Conservation (phyloP, 2,797 vertebrate genomes). For the Megalops cyprinoides region DNA sequence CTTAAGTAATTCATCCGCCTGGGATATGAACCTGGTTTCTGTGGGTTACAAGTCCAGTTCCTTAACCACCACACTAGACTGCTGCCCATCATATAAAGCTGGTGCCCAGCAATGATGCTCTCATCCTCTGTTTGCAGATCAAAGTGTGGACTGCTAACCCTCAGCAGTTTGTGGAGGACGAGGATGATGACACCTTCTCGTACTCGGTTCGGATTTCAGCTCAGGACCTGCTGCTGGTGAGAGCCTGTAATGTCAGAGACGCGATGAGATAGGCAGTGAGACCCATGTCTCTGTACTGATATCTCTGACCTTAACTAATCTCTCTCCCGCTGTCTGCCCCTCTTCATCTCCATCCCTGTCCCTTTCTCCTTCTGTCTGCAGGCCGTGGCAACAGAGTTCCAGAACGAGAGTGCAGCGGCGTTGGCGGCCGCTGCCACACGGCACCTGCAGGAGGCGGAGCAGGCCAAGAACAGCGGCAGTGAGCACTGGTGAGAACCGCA, state of each 20-base stretch:
- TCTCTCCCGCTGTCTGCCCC: conserved; percentile 72
- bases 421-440: conserved; percentile 93
- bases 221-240: conserved; percentile 93
- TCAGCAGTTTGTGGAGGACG: conserved; percentile 97
- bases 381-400: conserved; percentile 96
- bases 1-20: too few species aligned
- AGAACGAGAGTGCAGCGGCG: conserved; percentile 94
- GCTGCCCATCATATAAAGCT: too few species aligned
- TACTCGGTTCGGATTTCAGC: conserved; percentile 97
- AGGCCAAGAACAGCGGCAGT: conserved; percentile 82
- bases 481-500: conserved; percentile 86
- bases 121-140: conserved; percentile 71
- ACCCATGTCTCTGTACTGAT: too few species aligned
- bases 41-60: too few species aligned
- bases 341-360: too few species aligned
- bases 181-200: conserved; percentile 97
- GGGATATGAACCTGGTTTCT: too few species aligned
- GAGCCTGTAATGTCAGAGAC: too few species aligned
- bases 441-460: conserved; percentile 95
- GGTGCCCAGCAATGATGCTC: too few species aligned
- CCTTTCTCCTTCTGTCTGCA: conserved; percentile 83
- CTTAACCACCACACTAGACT: too few species aligned
- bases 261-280: too few species aligned
- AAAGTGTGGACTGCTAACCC: conserved; percentile 98
- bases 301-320: too few species aligned